Evolutionary conservation across 2,888 invertebrate species (phyloP), one percentile per base, ranked within the genome.

Genomic region (Dryobotodes eremita): DNA sequence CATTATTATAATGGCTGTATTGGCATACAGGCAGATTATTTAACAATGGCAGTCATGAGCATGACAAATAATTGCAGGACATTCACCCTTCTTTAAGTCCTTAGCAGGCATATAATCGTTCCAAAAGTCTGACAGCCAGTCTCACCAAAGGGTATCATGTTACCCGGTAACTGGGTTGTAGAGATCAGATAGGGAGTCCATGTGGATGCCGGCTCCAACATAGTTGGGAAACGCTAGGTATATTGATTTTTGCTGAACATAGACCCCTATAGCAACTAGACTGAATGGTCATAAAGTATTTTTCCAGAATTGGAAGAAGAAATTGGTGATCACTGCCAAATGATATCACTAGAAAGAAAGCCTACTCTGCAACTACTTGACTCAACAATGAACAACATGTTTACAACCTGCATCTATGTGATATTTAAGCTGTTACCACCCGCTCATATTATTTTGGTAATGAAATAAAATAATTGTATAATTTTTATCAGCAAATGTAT

Each of bases 1-100:
- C 71, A 66, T 81, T 71, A 15, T 71, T 71, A 62, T 71, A 78
- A 78, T 68, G 66, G 66, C 31, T 23, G 48, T 50, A 42, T 61
- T 77, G 59, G 48, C 26, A 61, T 53, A 57, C 8, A 46, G 31
- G 65, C 26, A 68, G n/a, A 62, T 62, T 53, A 53, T 46, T 62
- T 15, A 66, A 83, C 36, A 78, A 82, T 78, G 26, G 68, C 7
- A 2, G 7, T 36, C 57, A 69, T 57, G 13, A 50, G 20, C 57
- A 64, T 78, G 53, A n/a, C 23, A 68, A 66, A 82, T 65, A 82
- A 20, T 48, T 36, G 42, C 23, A 69, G 36, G 17, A 46, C 26
- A 46, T 46, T 75, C 57, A 76, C 31, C 71, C 46, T 65, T 10
- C 46, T 23, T 46, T 53, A 46, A 53, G 46, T 46, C 20, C 26